Conservation (phyloP, 2,888 invertebrate genomes). For the Idaea aversata region DNA sequence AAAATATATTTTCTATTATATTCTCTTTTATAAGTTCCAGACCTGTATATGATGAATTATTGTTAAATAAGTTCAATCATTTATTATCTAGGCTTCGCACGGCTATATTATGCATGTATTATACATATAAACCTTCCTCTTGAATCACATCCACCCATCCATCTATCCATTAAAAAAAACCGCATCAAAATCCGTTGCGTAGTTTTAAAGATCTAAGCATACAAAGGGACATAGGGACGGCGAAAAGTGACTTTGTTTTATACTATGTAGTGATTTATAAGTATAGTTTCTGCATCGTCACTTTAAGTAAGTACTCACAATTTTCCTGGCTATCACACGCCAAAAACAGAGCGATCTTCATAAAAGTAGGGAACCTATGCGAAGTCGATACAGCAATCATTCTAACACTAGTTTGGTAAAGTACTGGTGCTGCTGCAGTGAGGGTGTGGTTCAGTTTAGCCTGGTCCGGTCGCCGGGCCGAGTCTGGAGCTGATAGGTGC, state of each 20-base stretch:
- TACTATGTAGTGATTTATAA: no score
- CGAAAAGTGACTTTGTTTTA: no score
- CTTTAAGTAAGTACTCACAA: conserved; percentile 41
- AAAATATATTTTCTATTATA: conserved; percentile 62
- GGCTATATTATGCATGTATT: no score
- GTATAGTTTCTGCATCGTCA: no score
- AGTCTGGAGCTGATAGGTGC: conserved; percentile 53
- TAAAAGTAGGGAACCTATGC: conserved; percentile 47
- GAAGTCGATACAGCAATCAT: conserved; percentile 53
- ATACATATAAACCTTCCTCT: no score
- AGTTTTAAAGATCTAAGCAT: no score
- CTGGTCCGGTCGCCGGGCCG: conserved; percentile 28
- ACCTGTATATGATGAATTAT: conserved; percentile 40
- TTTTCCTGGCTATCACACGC: conserved; percentile 50
- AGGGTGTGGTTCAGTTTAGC: conserved; percentile 35
- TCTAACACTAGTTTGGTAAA: conserved; percentile 42
- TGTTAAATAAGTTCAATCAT: not conserved
- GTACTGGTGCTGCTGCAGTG: conserved; percentile 41
- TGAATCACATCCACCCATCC: no score
- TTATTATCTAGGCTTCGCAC: no score
- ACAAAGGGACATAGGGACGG: no score
- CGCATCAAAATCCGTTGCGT: no score
- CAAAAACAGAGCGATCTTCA: conserved; percentile 50
- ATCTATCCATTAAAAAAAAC: no score
- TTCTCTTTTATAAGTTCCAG: conserved; percentile 58